Conservation (phyloP, 2,113 vertebrate species). For the Tauraco erythrolophus region DNA sequence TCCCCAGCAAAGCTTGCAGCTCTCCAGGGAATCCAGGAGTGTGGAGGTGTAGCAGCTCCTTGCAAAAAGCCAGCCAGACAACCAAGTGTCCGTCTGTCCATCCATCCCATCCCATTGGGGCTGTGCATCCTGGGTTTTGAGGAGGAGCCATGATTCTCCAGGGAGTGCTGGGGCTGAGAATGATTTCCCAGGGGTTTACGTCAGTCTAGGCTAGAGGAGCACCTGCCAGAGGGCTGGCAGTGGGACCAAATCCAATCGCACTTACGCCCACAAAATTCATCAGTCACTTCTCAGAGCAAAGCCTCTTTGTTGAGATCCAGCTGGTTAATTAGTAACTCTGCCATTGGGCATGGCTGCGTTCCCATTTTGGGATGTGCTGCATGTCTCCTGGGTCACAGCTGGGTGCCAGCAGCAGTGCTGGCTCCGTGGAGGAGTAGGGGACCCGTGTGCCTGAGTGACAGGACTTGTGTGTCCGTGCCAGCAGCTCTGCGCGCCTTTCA, state of each 20-base stretch:
- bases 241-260: neutral
- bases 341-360: accelerated
- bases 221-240: neutral
- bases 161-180: accelerated
- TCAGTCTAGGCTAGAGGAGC: neutral
- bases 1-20: neutral
- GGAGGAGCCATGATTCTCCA: neutral
- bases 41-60: neutral
- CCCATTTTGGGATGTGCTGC: accelerated
- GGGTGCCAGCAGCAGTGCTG: neutral
- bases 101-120: too few relatives aligned
- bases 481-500: accelerated
- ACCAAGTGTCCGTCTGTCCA: accelerated
- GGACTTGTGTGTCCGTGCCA: neutral
- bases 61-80: neutral
- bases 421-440: accelerated
- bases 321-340: neutral
- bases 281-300: accelerated
- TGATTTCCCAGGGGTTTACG: neutral
- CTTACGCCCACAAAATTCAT: neutral
- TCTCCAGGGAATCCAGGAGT: neutral
- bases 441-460: accelerated
- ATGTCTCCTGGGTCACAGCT: neutral
- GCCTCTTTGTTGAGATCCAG: neutral
- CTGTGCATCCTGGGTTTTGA: neutral